Evolutionary conservation across 2,797 vertebrate genomes (phyloP), one percentile per base, ranked within the genome.

Genomic region (Phaenicophaeus curvirostris): DNA sequence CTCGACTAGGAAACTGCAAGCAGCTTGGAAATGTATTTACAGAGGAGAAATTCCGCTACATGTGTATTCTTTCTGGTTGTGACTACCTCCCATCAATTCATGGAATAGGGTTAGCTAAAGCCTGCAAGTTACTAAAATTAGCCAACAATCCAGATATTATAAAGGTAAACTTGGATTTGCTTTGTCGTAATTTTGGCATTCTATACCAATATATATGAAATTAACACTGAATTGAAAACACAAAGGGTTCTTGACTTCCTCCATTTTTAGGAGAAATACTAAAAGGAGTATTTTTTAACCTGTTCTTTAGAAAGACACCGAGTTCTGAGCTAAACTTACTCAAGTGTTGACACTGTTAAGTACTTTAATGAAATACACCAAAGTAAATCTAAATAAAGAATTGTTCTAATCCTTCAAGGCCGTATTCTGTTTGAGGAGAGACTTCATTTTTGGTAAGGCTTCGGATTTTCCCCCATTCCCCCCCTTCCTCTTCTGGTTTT

Each of bases 31-130:
- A 99, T 31, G 77, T 99, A 11, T 99, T 99, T 96, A 99, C 99
- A 0, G 99, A 99, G 95, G 99, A 99, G 93, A 99, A 99, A 94
- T 99, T 99, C 83, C 98, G 99, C 27, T 97, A 99, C 76, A 99
- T 99, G 99, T 99, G 99, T 95, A 99, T 99, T 96, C 98, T 99
- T 23, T 99, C 99, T 2, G 99, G 99, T 74, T 99, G 99, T 28
- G 99, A 99, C 96, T 99, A 99, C 65, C 98, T 99, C 33, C 23
- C 99, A 0, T 99, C 99, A 1, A 97, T 99, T 79, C 98, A 99
- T 17, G 99, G 99, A 53, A 99, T 99, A 12, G 99, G 99, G 18
- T 97, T 99, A 80, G 98, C 98, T n/a, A 99, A 99, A 96, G 99
- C 99, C 2, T 99, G 99, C 97, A 99, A 98, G 90, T 98, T 99